Percentiles rank a stretch among this genome's conserved stretches.
These are phyloP conservation scores for Melanocharis versteri DNA, from an alignment of 2,113 vertebrate species.

Conservation along the genomic window DNA sequence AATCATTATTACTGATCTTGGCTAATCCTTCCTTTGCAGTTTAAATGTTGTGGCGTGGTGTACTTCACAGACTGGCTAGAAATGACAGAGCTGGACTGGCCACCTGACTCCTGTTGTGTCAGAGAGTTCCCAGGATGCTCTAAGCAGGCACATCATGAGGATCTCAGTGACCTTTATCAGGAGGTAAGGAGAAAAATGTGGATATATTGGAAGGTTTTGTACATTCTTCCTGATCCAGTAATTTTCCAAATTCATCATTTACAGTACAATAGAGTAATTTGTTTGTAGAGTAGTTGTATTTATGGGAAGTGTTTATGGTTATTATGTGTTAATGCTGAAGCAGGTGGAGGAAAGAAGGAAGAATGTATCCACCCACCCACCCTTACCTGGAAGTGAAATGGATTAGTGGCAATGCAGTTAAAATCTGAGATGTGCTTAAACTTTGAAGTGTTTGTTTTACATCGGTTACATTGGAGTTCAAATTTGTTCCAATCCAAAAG, in stretches of 20 bases:
- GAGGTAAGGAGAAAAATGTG: slow-evolving; percentile 79
- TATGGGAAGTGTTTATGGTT: background rate
- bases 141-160: slow-evolving; percentile 87
- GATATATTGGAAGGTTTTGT: background rate
- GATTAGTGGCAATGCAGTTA: background rate
- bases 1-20: slow-evolving; percentile 36
- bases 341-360: background rate
- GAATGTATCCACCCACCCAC: background rate
- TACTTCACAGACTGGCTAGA: slow-evolving; percentile 99
- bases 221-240: background rate
- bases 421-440: background rate
- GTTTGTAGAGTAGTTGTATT: background rate
- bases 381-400: background rate
- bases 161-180: slow-evolving; percentile 95
- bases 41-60: slow-evolving; percentile 95
- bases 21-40: slow-evolving; percentile 76
- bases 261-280: background rate
- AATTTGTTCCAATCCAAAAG: background rate
- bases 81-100: slow-evolving; percentile 99
- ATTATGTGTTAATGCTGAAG: background rate
- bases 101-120: slow-evolving; percentile 95
- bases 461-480: background rate
- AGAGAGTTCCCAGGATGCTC: slow-evolving; percentile 92
- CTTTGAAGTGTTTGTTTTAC: background rate
- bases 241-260: background rate